phyloP scores from a whole-genome alignment of 2,113 vertebrate genomes.

The Setophaga coronata region DNA sequence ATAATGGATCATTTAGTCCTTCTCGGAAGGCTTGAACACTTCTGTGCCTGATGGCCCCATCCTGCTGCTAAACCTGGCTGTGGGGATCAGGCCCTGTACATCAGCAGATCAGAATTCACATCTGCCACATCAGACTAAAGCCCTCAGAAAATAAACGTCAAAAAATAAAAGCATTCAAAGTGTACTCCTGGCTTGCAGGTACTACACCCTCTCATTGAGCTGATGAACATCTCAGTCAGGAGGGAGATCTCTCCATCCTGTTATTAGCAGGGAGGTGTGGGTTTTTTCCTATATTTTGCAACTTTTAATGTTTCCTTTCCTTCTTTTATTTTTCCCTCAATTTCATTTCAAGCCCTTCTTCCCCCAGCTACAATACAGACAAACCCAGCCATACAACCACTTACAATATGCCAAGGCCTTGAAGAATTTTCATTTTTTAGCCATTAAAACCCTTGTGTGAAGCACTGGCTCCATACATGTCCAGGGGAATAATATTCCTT shows the following conservation, averaged over 20 bases:
- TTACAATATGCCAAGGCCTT: neutral
- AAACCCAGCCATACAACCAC: fast-evolving
- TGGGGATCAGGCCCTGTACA: neutral
- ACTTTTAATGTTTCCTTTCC: neutral
- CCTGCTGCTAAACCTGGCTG: neutral
- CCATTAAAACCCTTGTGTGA: neutral
- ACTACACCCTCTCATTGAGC: neutral
- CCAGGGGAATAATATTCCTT: neutral
- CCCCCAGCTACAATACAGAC: neutral
- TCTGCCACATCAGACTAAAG: neutral
- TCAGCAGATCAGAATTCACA: neutral
- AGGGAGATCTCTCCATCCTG: neutral
- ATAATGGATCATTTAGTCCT: slow-evolving; percentile 40
- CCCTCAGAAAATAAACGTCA: neutral
- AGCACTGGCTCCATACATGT: neutral
- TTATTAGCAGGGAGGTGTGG: neutral
- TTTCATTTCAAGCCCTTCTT: neutral
- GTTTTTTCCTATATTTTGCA: neutral
- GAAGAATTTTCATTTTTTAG: neutral
- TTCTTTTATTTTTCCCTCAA: neutral
- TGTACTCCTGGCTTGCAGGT: neutral
- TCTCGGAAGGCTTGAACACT: slow-evolving; percentile 11
- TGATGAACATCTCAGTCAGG: neutral
- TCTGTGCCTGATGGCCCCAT: neutral
- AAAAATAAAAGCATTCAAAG: neutral